phyloP scores from a whole-genome alignment of 2,797 vertebrate species.

The Pristis pectinata region DNA sequence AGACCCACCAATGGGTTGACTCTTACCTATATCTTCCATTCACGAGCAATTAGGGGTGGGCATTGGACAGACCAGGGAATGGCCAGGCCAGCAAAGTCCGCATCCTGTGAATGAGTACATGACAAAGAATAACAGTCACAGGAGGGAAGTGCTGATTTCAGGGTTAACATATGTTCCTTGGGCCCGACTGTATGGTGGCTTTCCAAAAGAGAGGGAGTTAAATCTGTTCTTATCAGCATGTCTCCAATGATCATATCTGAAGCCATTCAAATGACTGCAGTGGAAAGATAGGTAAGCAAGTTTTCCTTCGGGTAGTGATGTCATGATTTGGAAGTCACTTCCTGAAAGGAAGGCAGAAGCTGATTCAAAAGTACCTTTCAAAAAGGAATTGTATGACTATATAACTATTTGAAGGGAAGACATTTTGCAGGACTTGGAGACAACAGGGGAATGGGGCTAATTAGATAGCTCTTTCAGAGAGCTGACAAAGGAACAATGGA shows the following conservation, averaged over 20 bases:
- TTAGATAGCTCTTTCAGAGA: neutral
- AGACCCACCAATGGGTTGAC: too few species aligned
- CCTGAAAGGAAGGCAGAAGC: neutral
- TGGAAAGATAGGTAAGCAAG: neutral
- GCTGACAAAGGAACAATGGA: too few species aligned
- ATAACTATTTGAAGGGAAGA: neutral
- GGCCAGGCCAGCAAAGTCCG: too few species aligned
- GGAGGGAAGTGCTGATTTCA: neutral
- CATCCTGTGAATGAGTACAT: too few species aligned
- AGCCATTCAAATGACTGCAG: neutral
- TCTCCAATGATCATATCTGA: neutral
- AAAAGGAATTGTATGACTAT: neutral
- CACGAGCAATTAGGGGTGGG: too few species aligned
- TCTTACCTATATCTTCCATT: too few species aligned
- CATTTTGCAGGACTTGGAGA: neutral
- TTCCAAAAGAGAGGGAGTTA: neutral
- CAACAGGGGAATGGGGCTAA: neutral
- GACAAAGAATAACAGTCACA: neutral
- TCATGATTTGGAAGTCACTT: neutral
- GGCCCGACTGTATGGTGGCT: neutral
- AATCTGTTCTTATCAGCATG: neutral
- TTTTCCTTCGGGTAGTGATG: neutral
- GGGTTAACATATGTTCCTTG: neutral
- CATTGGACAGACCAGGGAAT: too few species aligned
- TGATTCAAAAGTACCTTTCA: neutral